Percentiles rank a stretch among this genome's conserved stretches.
These are phyloP conservation scores for Congeria kusceri DNA, from an alignment of 2,888 invertebrate genomes.

Conservation along the genomic window DNA sequence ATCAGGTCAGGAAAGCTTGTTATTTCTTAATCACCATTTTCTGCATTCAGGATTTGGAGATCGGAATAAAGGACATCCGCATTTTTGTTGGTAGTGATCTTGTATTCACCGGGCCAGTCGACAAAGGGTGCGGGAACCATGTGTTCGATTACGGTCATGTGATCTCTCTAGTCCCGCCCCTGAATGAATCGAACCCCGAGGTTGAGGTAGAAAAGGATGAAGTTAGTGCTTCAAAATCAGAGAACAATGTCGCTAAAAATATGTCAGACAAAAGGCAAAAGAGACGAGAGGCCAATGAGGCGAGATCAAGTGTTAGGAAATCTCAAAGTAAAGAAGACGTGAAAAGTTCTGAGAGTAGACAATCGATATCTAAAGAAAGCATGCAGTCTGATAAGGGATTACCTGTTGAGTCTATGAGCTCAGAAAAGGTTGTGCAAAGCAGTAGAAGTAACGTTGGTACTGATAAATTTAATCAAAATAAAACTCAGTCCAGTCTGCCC, in stretches of 20 bases:
- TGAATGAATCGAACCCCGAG: conserved; percentile 36
- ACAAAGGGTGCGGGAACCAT: conserved; percentile 85
- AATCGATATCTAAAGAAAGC: neutral
- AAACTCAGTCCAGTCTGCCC: conserved; percentile 51
- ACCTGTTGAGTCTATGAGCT: neutral
- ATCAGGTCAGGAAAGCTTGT: no score
- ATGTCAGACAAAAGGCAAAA: neutral
- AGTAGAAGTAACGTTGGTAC: conserved; percentile 27
- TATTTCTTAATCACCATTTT: no score
- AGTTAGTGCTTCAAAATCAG: neutral
- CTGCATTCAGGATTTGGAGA: conserved; percentile 79
- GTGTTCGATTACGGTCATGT: conserved; percentile 84
- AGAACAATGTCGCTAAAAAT: neutral
- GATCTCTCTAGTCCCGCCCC: conserved; percentile 61
- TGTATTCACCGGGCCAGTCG: conserved; percentile 81
- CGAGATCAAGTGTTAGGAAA: neutral
- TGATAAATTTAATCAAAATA: conserved; percentile 12
- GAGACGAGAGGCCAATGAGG: neutral
- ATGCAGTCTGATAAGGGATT: neutral
- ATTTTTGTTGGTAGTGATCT: conserved; percentile 78
- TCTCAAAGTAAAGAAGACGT: neutral
- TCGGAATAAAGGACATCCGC: conserved; percentile 79
- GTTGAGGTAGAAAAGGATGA: conserved; percentile 26
- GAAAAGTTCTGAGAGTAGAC: neutral
- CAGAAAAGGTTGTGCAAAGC: neutral